A percentile compares a stretch with the other conserved stretches of the same genome.
Conservation (phyloP, 35 echinoderm and acorn worm genomes). For the Heliocidaris erythrogramma region DNA sequence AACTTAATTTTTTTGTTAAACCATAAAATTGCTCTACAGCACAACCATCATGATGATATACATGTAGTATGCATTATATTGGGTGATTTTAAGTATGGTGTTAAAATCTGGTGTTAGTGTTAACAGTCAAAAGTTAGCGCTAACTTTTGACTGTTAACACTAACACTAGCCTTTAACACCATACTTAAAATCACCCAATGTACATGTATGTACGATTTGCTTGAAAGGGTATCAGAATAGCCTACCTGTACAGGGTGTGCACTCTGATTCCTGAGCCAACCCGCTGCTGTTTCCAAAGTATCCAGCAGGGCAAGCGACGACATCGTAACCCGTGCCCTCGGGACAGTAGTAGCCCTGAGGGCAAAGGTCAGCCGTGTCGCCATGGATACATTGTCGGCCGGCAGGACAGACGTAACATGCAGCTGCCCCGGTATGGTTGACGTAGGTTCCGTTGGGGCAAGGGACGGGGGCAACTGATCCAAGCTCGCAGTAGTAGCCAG, state of each 20-base stretch:
- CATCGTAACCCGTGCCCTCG: constrained; percentile 86
- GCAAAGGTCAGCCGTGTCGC: constrained; percentile 84
- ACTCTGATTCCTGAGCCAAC: constrained; percentile 63
- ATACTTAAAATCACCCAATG: no score
- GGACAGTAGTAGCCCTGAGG: constrained; percentile 98
- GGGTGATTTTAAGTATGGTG: no score
- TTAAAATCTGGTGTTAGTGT: no score
- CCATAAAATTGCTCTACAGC: no score
- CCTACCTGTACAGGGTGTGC: constrained; percentile 82
- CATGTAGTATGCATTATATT: no score
- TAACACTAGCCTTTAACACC: no score
- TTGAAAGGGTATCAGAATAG: not conserved
- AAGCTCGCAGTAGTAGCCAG: constrained; percentile 76
- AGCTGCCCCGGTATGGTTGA: constrained; percentile 83
- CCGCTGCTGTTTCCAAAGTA: constrained; percentile 82
- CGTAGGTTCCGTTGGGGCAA: constrained; percentile 89
- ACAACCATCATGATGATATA: no score
- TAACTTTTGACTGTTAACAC: no score
- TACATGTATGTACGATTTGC: not conserved
- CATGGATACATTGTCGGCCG: constrained; percentile 87
- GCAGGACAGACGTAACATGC: constrained; percentile 85
- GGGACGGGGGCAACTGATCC: constrained; percentile 65
- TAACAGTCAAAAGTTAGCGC: no score
- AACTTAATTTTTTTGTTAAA: no score
- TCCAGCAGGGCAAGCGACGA: constrained; percentile 73